These are phyloP conservation scores for Rhodinocichla rosea DNA, from an alignment of 2,113 vertebrate species.

Conservation along the genomic window DNA sequence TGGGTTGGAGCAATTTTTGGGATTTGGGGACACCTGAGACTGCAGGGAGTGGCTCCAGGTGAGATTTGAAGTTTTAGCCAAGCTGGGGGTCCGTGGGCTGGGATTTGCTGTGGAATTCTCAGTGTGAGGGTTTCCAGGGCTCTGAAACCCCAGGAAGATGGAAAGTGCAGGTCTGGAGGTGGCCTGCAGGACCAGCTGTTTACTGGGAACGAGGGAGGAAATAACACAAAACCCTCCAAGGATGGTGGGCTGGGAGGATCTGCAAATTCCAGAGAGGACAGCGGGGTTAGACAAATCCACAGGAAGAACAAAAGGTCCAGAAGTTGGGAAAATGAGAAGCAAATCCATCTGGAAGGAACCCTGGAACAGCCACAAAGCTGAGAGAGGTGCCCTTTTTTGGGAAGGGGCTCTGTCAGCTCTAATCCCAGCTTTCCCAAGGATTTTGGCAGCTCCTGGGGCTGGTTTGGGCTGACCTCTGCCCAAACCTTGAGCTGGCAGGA, in stretches of 20 bases:
- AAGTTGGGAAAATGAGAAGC: not conserved
- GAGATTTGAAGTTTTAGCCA: fast-evolving
- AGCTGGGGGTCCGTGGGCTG: fast-evolving
- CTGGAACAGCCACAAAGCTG: not conserved
- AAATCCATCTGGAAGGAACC: constrained; percentile 17
- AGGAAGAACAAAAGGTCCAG: constrained; percentile 26
- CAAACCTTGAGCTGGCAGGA: not conserved
- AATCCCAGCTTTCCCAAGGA: not conserved
- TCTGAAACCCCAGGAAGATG: not conserved
- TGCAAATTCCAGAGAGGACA: constrained; percentile 58
- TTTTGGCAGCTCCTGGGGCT: not conserved
- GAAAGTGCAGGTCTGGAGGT: not conserved
- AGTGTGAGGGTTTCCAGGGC: not conserved
- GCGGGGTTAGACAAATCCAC: constrained; percentile 20
- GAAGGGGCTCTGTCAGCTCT: not conserved
- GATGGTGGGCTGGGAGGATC: constrained; percentile 32
- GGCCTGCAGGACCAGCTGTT: not conserved
- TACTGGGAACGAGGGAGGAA: constrained; percentile 41
- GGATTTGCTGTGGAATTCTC: not conserved
- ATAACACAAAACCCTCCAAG: constrained; percentile 21
- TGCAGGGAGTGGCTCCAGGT: not conserved
- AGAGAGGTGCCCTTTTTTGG: not conserved
- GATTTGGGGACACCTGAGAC: not conserved
- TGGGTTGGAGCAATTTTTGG: fast-evolving
- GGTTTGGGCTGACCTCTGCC: fast-evolving